Evolutionary conservation across 2,797 vertebrate genomes (phyloP), one percentile per base, ranked within the genome.

Genomic region (Apogon hyalosoma): DNA sequence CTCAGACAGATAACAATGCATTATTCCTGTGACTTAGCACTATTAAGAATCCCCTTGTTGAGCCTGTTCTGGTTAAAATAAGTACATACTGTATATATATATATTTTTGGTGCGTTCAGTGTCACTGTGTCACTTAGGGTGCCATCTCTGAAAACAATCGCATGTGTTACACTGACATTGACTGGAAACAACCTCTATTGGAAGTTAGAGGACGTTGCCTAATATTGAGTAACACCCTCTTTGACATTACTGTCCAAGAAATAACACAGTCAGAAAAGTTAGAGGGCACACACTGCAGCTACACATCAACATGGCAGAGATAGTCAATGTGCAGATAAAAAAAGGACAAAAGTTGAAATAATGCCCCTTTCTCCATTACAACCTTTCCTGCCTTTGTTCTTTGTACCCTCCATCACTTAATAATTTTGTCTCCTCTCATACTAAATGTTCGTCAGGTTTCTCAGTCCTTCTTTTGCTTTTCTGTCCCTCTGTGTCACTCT

Each of bases 401-500:
- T 79, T 36, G 73, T 61, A 64, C 54, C 39, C 57, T 73, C 56
- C n/a, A 18, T 70, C 75, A 62, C 38, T 74, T 80, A 57, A 73
- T 84, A 58, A 75, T 85, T 80, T 69, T 83, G 49, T 82, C 67
- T 82, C 75, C 55, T 84, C 69, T 83, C 78, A 82, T 69, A 69
- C 79, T 77, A 84, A 84, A 81, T 86, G 64, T 67, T 82, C 53
- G 50, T 75, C 69, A 58, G 73, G 40, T 73, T 68, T 83, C 67
- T 79, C 79, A 55, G 21, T 63, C 67, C 51, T 63, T 80, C 54
- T 73, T 59, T 67, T 77, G 74, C 69, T 85, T 86, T 71, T 72
- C 73, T 80, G 65, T 82, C 76, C 63, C 56, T 78, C 57, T 73
- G 76, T 73, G 59, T 77, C 77, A 60, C 60, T 69, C 69, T 64